Evolutionary conservation across 2,113 vertebrate genomes (phyloP).

Genomic region (Tachuris rubrigastra): DNA sequence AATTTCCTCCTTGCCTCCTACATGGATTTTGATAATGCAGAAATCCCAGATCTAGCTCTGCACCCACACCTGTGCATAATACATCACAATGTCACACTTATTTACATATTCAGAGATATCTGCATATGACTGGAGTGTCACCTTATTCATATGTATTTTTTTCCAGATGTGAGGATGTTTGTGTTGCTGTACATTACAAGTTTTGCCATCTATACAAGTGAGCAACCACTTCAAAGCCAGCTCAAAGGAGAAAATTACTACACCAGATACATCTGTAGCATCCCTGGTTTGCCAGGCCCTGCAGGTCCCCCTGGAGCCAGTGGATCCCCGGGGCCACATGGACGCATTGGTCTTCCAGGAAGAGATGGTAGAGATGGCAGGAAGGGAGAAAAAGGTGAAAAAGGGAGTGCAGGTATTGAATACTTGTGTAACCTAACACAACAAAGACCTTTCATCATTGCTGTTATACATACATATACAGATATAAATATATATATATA

Average conservation of each 20-base stretch:
- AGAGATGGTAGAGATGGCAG: conserved; percentile 97
- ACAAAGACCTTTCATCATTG: not conserved
- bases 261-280: conserved; percentile 88
- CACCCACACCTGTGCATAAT: not conserved
- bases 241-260: conserved; percentile 80
- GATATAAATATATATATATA: not conserved
- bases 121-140: not conserved
- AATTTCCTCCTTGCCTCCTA: not conserved
- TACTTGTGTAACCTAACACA: not conserved
- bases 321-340: conserved; percentile 84
- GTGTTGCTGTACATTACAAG: conserved; percentile 81
- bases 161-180: conserved; percentile 87
- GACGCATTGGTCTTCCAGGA: conserved; percentile 91
- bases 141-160: not conserved
- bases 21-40: not conserved
- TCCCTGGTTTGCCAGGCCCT: conserved; percentile 87
- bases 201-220: conserved; percentile 83
- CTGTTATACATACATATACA: not conserved
- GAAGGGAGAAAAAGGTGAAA: conserved; percentile 93
- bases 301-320: conserved; percentile 81
- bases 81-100: not conserved
- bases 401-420: conserved; percentile 88
- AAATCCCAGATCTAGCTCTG: not conserved
- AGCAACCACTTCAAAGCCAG: conserved; percentile 81
- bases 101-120: not conserved